phyloP scores from a whole-genome alignment of 2,113 vertebrate species.

The Atherinomorus stipes region DNA sequence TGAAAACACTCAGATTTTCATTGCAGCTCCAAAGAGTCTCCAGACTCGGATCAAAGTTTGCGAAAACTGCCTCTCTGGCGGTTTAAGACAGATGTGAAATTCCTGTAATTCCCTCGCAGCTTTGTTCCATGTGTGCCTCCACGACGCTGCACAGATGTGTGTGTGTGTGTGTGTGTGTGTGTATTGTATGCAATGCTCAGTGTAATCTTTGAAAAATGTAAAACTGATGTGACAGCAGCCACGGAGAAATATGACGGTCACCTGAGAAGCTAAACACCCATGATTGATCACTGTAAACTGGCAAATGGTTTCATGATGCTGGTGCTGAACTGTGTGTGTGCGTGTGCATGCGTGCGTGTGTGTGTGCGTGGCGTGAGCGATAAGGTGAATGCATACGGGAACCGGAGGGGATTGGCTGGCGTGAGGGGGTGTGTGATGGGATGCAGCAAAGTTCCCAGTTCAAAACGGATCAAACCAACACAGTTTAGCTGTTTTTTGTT shows the following conservation, averaged over 20 bases:
- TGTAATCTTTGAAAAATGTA: constrained; percentile 34
- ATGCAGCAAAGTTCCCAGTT: constrained; percentile 3
- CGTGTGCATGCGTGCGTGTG: constrained; percentile 1
- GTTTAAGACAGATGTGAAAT: constrained; percentile 67
- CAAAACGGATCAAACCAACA: not conserved
- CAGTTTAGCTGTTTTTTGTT: too few relatives aligned
- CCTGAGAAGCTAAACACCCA: constrained; percentile 49
- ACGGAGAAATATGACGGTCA: constrained; percentile 50
- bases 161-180: not conserved
- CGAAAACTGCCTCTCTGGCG: not conserved
- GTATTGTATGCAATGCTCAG: constrained; percentile 25
- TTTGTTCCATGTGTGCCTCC: constrained; percentile 17
- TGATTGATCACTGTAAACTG: constrained; percentile 61
- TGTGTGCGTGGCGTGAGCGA: not conserved
- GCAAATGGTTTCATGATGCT: constrained; percentile 66
- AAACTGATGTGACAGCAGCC: constrained; percentile 55
- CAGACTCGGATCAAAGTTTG: not conserved
- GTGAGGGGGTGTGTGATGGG: not conserved
- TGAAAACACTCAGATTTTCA: not conserved
- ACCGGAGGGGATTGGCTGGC: constrained; percentile 25
- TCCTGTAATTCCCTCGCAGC: constrained; percentile 49
- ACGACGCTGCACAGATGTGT: not conserved
- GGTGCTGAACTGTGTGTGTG: not conserved
- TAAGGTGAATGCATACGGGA: constrained; percentile 27
- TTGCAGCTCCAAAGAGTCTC: not conserved